A percentile compares a stretch with the other conserved stretches of the same genome.
These are phyloP conservation scores for Parambassis ranga DNA, from an alignment of 2,797 vertebrate genomes.

Conservation along the genomic window DNA sequence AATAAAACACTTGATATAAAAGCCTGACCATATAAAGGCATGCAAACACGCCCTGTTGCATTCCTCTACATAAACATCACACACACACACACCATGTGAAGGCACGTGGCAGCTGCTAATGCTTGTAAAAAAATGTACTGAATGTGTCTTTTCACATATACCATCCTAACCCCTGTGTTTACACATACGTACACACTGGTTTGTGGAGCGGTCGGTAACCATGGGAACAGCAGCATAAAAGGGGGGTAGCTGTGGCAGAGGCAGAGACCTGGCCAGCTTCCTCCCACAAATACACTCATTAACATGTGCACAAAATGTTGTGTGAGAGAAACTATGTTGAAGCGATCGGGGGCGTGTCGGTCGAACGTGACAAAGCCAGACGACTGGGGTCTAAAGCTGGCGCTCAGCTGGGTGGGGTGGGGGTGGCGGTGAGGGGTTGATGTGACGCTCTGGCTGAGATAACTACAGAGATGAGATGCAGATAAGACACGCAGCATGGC, in stretches of 20 bases:
- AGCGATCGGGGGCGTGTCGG: too few species aligned
- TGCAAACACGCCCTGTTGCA: neutral
- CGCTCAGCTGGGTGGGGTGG: slow-evolving; percentile 48
- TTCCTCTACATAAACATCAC: neutral
- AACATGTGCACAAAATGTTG: neutral
- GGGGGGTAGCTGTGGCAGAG: slow-evolving; percentile 59
- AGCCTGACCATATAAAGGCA: neutral
- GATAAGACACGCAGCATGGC: slow-evolving; percentile 37
- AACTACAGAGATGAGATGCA: slow-evolving; percentile 29
- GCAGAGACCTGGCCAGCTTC: slow-evolving; percentile 25
- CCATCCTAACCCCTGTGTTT: neutral
- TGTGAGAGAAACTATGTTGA: too few species aligned
- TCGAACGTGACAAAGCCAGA: slow-evolving; percentile 22
- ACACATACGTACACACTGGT: neutral
- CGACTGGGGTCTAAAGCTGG: slow-evolving; percentile 3
- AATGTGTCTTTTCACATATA: slow-evolving; percentile 13
- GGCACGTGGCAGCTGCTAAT: slow-evolving; percentile 4
- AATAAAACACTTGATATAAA: neutral
- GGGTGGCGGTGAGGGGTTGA: too few species aligned
- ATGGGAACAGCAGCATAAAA: slow-evolving; percentile 56
- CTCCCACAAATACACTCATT: neutral
- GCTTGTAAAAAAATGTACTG: slow-evolving; percentile 20
- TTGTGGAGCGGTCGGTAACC: too few species aligned
- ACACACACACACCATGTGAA: slow-evolving; percentile 7
- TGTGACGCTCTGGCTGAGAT: slow-evolving; percentile 41